A percentile compares a stretch with the other conserved stretches of the same genome.
Conservation (phyloP, 2,888 invertebrate species). For the Cecidostiba fungosa region DNA sequence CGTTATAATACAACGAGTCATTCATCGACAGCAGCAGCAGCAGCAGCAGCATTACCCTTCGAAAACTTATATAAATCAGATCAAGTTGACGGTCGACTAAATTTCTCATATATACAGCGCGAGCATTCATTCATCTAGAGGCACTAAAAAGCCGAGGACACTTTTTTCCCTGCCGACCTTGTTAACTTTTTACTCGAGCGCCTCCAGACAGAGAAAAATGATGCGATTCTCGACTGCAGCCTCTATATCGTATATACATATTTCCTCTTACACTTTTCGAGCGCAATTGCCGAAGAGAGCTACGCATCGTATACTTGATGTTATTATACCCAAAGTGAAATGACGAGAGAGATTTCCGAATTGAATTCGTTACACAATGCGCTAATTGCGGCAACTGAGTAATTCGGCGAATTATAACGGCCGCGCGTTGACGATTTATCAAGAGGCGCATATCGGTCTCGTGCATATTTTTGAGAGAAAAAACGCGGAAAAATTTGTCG, state of each 20-base stretch:
- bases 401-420: neutral
- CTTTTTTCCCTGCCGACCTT: constrained; percentile 26
- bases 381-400: constrained; percentile 15
- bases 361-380: constrained; percentile 28
- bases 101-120: neutral
- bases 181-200: constrained; percentile 28
- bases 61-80: constrained; percentile 17
- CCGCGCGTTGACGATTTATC: too few relatives aligned
- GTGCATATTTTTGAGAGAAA: constrained; percentile 71
- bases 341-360: too few relatives aligned
- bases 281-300: neutral
- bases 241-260: neutral
- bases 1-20: neutral
- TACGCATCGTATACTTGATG: too few relatives aligned
- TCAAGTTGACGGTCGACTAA: constrained; percentile 20
- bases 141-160: constrained; percentile 33
- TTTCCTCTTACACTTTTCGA: neutral
- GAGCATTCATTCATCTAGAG: constrained; percentile 40
- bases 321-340: too few relatives aligned
- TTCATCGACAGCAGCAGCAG: neutral
- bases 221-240: constrained; percentile 26
- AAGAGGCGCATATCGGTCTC: constrained; percentile 69
- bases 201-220: constrained; percentile 30
- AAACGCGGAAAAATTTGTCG: constrained; percentile 74
- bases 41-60: neutral